Conservation (phyloP, 2,113 vertebrate species). For the Addax nasomaculatus region DNA sequence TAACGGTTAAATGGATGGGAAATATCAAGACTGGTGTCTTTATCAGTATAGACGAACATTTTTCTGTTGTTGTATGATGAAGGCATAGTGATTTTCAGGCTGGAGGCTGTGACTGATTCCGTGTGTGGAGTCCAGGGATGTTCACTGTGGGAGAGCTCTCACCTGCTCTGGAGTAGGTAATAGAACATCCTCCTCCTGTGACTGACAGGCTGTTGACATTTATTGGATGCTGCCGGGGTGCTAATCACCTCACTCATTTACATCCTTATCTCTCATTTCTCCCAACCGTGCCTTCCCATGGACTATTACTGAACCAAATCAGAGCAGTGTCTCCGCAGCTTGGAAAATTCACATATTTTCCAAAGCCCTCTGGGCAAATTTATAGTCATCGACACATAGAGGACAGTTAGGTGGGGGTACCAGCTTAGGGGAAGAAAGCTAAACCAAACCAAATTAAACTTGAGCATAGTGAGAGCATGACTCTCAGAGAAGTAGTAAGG, state of each 20-base stretch:
- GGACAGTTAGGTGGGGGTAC: not conserved
- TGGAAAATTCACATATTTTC: not conserved
- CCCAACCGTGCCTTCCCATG: not conserved
- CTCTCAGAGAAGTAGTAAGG: not conserved
- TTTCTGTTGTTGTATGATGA: not conserved
- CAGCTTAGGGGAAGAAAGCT: not conserved
- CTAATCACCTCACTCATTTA: constrained; percentile 68
- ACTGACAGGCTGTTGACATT: constrained; percentile 61
- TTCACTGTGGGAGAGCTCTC: not conserved
- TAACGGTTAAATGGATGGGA: not conserved
- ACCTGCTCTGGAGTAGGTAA: not conserved
- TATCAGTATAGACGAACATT: not conserved
- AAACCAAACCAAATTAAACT: not conserved
- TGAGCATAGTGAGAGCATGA: not conserved
- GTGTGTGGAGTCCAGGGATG: not conserved
- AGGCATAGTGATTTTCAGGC: not conserved
- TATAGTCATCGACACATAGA: not conserved
- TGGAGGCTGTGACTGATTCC: not conserved
- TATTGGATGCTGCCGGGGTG: constrained; percentile 55
- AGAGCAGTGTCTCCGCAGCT: not conserved
- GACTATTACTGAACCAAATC: constrained; percentile 2
- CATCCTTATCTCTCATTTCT: constrained; percentile 57
- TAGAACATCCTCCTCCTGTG: constrained; percentile 29
- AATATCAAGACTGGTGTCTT: not conserved
- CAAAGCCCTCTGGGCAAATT: not conserved